Evolutionary conservation across 2,888 invertebrate species (phyloP).

Genomic region (Drosophila neotestacea): DNA sequence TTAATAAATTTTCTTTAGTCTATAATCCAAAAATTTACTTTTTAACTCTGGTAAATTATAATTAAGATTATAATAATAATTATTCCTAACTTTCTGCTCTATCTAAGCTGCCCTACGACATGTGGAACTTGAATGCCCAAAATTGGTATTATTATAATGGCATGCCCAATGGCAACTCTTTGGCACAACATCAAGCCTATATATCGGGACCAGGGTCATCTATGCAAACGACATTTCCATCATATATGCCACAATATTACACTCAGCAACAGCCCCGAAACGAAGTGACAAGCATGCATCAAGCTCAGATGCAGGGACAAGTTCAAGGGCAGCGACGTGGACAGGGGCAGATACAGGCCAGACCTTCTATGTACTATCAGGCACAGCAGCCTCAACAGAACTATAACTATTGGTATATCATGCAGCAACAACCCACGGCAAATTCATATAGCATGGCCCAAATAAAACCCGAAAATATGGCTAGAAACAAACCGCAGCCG

Average conservation of each 20-base stretch:
- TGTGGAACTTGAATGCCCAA: not conserved
- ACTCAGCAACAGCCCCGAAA: not conserved
- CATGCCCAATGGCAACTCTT: not conserved
- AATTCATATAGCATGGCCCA: not conserved
- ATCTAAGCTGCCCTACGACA: constrained; percentile 1
- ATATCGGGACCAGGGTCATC: not conserved
- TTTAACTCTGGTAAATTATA: too few species aligned
- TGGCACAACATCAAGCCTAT: not conserved
- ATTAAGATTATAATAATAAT: not conserved
- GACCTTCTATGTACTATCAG: constrained; percentile 1
- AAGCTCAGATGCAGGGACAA: not conserved
- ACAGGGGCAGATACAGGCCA: not conserved
- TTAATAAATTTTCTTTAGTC: too few species aligned
- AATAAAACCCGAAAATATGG: not conserved
- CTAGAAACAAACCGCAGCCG: not conserved
- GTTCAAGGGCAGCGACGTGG: not conserved
- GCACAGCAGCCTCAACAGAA: not conserved
- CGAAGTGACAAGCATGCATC: not conserved
- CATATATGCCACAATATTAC: constrained; percentile 1
- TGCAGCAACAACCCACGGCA: not conserved
- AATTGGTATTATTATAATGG: constrained; percentile 9
- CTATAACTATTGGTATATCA: constrained; percentile 23
- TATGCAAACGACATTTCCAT: not conserved
- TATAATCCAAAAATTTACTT: too few species aligned
- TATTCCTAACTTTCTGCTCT: not conserved